Base-by-base conservation (phyloP, 2,888 invertebrate genomes). In the Aspidiotus destructor region DNA sequence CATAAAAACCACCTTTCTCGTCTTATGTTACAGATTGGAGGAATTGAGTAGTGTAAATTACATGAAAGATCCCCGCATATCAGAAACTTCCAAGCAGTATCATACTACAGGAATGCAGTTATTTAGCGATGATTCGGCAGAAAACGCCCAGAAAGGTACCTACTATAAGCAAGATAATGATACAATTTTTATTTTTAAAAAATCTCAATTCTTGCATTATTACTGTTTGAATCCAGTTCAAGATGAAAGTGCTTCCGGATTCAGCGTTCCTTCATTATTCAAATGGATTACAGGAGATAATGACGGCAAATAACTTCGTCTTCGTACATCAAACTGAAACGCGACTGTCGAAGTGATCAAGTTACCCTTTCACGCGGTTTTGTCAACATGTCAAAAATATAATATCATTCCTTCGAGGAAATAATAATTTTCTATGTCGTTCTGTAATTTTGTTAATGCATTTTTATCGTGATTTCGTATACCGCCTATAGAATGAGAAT, bases 11-110 rank as follows among this genome's bases (percentile, higher is more conserved):
- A 28, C 28, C 28, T 28, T 28, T 28, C 28, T 48, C 6, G 48
- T 48, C 2, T 48, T 48, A 11, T 3, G 10, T 48, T 48, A 13
- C 48, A 61, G 61, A 17, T 61, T 61, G 42, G 44, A 61, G 17
- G 61, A 61, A 42, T 16, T 61, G 41, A 41, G 58, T 16, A 42
- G n/a, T n/a, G 58, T 65, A 9, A 65, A 65, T 48, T 65, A 65
- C 48, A 65, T 65, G 65, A 65, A 65, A 48, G 65, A 65, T 65
- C 65, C 65, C 17, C 65, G 65, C 8, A 65, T 65, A 28, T 65
- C 65, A 15, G 65, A 65, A 58, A 48, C 65, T 57, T 65, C 65
- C 40, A 57, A 48, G 40, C 16, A 57, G 15, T 57, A 65, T 40
- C 65, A 65, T n/a, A 16, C 65, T 13, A 57, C 65, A n/a, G 57